Evolutionary conservation across 2,797 vertebrate genomes (phyloP).

Genomic region (Helarctos malayanus): DNA sequence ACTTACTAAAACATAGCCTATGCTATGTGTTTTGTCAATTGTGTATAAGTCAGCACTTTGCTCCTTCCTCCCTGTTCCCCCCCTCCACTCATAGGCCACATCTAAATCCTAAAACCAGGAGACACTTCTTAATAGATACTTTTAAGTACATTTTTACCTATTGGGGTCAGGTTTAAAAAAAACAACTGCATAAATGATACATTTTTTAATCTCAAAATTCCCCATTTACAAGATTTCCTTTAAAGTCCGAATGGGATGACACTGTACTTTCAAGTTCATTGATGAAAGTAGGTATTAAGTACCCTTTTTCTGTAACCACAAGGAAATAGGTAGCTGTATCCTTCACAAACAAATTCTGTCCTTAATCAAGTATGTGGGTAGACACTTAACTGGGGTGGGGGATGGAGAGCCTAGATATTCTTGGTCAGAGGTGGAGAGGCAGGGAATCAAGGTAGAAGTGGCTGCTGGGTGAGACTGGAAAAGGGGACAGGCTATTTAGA

Average conservation of each 20-base stretch:
- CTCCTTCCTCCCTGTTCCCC: not conserved
- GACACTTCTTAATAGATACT: not conserved
- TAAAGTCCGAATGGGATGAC: not conserved
- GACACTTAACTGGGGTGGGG: not conserved
- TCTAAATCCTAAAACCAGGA: not conserved
- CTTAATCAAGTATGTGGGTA: not conserved
- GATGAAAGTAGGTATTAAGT: not conserved
- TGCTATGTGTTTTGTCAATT: not conserved
- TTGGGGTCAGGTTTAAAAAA: not conserved
- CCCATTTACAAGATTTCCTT: not conserved
- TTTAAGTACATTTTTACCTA: conserved; percentile 3
- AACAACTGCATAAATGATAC: not conserved
- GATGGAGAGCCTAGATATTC: not conserved
- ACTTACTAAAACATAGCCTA: not conserved
- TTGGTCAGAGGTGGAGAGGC: not conserved
- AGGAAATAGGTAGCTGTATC: not conserved
- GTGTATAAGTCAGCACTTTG: not conserved
- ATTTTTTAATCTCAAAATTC: not conserved
- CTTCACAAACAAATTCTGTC: not conserved
- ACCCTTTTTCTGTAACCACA: not conserved
- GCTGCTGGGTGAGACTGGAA: not conserved
- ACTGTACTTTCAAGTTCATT: not conserved
- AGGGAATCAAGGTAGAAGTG: not conserved
- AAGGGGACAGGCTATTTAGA: not conserved
- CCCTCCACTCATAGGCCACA: not conserved